Base-by-base conservation (phyloP, 2,797 vertebrate species). In the Basileuterus tristriatus region DNA sequence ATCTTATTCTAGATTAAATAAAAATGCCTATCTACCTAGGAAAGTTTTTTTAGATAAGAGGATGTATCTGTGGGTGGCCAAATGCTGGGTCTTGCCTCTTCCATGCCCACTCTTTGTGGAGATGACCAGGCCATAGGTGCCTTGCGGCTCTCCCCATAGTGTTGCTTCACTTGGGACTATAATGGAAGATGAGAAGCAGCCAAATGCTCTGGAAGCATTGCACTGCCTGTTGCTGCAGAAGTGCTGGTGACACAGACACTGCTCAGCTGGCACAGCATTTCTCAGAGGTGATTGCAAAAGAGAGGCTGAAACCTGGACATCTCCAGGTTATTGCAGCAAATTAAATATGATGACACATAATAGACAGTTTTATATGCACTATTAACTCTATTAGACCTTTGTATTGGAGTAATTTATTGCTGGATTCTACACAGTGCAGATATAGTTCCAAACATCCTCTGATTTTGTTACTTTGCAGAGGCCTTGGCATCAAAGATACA, bases 301-400 rank as follows among this genome's bases (percentile, higher is more conserved):
- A 15, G 26, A 93, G 41, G 39, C 23, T 83, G 53, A 75, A 93
- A 62, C 55, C 29, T 34, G 23, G 52, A 47, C 23, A 32, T 65
- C 47, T 94, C 55, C 77, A 90, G 70, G 44, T 58, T 74, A 50
- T 59, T 83, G 39, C 36, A 86, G 76, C 26, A 83, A 88, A 93
- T 81, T 79, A 72, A 94, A 69, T 39, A 47, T 9, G 39, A 75
- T 47, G 67, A 83, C 84, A 76, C 30, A 62, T 69, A 79, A 56
- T 6, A 79, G 65, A 69, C 26, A n/a, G 50, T 56, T 90, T 72
- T 69, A 69, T 76, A 49, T 29, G 55, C n/a, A 83, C 72, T 93
- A 43, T 83, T 69, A 59, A 65, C 29, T 89, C 22, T 37, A 91
- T 83, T 77, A 87, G 79, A 68, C 18, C 34, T 83, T 79, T n/a